A percentile compares a stretch with the other conserved stretches of the same genome.
These are phyloP conservation scores for Brotogeris chrysoptera DNA, from an alignment of 2,797 vertebrate species.

Conservation along the genomic window DNA sequence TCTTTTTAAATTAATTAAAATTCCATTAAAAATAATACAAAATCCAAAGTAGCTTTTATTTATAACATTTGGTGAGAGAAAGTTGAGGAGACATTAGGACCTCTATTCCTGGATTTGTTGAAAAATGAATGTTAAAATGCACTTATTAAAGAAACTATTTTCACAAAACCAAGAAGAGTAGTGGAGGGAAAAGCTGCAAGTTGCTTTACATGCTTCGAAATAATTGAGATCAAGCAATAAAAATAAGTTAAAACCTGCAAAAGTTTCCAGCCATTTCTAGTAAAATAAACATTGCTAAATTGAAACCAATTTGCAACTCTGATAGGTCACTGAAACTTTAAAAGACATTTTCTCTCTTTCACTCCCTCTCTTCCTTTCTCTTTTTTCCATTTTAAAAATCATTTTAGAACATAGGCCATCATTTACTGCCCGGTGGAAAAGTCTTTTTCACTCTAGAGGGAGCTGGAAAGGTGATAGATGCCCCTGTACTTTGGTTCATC, in stretches of 20 bases:
- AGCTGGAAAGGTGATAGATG: constrained; percentile 41
- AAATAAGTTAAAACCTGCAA: neutral
- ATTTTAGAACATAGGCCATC: neutral
- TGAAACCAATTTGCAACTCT: neutral
- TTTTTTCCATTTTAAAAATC: neutral
- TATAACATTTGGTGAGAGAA: neutral
- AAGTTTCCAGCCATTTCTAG: neutral
- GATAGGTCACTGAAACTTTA: neutral
- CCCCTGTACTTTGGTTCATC: constrained; percentile 43
- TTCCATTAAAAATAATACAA: neutral
- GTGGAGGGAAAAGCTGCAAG: neutral
- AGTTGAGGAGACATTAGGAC: neutral
- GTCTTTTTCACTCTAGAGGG: neutral
- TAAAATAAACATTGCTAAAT: neutral
- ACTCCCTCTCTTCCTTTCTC: neutral
- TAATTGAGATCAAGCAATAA: neutral
- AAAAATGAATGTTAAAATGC: neutral
- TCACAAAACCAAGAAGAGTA: neutral
- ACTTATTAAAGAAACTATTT: neutral
- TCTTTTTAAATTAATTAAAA: neutral
- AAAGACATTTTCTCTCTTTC: neutral
- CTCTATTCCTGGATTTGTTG: neutral
- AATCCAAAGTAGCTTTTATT: neutral
- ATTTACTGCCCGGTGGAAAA: constrained; percentile 25
- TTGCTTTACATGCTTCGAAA: neutral